A percentile compares a stretch with the other conserved stretches of the same genome.
phyloP scores from a whole-genome alignment of 2,888 invertebrate species.

The Lepidochitona cinerea region DNA sequence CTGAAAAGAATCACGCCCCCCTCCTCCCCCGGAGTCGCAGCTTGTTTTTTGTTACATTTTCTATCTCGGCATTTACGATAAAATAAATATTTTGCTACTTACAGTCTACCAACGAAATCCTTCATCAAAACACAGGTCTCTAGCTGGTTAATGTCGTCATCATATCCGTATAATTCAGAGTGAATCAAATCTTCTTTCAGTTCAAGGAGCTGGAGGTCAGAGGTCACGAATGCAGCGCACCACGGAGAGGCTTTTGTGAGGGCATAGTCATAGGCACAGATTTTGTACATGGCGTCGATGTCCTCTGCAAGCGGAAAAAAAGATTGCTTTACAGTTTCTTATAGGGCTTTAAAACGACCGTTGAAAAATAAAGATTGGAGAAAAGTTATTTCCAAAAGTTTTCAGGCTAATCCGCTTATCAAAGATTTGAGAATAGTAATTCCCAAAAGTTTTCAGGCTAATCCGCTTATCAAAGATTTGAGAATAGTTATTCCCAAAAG shows the following conservation, averaged over 20 bases:
- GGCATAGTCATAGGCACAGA: background rate
- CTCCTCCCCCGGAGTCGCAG: too few relatives aligned
- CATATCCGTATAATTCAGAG: background rate
- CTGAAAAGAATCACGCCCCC: too few relatives aligned
- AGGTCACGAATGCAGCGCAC: background rate
- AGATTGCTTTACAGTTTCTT: background rate
- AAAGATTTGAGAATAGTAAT: too few relatives aligned
- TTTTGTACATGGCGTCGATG: slow-evolving; percentile 5
- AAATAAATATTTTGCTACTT: background rate
- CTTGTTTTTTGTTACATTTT: too few relatives aligned
- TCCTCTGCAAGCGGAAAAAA: background rate
- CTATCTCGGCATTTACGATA: too few relatives aligned
- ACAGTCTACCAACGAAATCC: slow-evolving; percentile 2
- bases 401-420: too few relatives aligned
- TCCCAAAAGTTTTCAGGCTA: too few relatives aligned
- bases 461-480: too few relatives aligned
- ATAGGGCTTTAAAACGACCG: background rate
- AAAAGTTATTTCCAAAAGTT: background rate
- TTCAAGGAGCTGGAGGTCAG: background rate
- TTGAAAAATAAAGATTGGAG: background rate
- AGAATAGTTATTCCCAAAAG: too few relatives aligned
- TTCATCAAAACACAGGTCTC: slow-evolving; percentile 3
- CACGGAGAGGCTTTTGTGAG: background rate
- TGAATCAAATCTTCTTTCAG: background rate
- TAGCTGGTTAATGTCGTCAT: background rate